phyloP scores from a whole-genome alignment of 2,888 invertebrate genomes.

The Leistus spinibarbis region DNA sequence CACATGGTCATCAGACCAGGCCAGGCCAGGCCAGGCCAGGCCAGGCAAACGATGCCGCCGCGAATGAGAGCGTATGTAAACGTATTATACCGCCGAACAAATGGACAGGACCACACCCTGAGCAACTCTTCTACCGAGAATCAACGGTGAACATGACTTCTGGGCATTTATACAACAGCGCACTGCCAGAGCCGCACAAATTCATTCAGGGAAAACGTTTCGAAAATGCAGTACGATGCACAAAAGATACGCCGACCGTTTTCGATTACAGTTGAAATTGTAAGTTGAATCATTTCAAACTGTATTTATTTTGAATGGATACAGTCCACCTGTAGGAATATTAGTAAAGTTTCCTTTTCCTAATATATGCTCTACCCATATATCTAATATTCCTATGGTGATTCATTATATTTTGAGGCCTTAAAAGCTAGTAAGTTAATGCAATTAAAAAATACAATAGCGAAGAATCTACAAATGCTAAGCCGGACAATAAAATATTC shows the following conservation, averaged over 20 bases:
- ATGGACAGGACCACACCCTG: conserved; percentile 1
- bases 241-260: neutral
- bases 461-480: too few relatives aligned
- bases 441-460: too few relatives aligned
- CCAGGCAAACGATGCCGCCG: neutral
- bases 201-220: neutral
- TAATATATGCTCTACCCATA: too few relatives aligned
- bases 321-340: neutral
- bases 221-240: neutral
- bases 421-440: too few relatives aligned
- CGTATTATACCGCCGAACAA: neutral
- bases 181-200: neutral
- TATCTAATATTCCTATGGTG: too few relatives aligned
- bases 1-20: neutral
- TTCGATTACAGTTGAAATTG: neutral
- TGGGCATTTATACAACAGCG: neutral
- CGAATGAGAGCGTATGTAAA: neutral
- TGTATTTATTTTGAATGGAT: neutral
- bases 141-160: conserved; percentile 11
- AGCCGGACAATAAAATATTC: too few relatives aligned
- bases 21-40: too few relatives aligned
- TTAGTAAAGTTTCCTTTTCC: neutral
- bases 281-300: neutral
- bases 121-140: neutral
- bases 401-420: too few relatives aligned